Evolutionary conservation across 2,888 invertebrate genomes (phyloP), one percentile per base, ranked within the genome.

Genomic region (Gastracanthus pulcherrimus): DNA sequence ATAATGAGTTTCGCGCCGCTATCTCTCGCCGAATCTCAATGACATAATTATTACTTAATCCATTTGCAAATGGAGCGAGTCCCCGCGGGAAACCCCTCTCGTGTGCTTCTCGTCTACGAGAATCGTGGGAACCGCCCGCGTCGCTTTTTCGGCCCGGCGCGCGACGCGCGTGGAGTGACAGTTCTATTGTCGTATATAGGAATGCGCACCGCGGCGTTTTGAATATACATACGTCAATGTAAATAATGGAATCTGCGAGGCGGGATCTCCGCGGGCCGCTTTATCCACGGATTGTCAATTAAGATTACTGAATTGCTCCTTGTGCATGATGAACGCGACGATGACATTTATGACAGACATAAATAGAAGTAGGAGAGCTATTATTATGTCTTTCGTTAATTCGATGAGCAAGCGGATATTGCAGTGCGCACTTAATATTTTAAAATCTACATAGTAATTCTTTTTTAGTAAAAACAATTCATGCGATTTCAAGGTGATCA

Each of bases 21-120:
- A 62, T 34, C 36, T 62, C 34, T 16, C 19, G 62, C 62, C n/a
- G 36, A 62, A 62, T 62, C 62, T 62, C 36, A 62, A 62, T 62
- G 62, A 62, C 62, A 62, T 62, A 62, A 62, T 62, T 62, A 36
- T 62, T 62, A 36, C 62, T 36, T 62, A 62, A 62, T 36, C 36
- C 62, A n/a, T 34, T 62, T 62, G 62, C 62, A 62, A 62, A 62
- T 62, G 34, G 34, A 36, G 34, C 34, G 62, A 19, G 62, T 36
- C 36, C 4, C 16, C 16, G 45, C 34, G 62, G 62, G 19, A 62
- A 62, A 3, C 26, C 7, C 6, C 31, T 9, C n/a, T 16, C 34
- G 34, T 31, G 60, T 19, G 48, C 48, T n/a, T 45, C 13, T 16
- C 4, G 41, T 16, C 3, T 51, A 51, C 19, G 19, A 51, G 51